phyloP scores from a whole-genome alignment of 2,113 vertebrate genomes.

The Orycteropus afer region DNA sequence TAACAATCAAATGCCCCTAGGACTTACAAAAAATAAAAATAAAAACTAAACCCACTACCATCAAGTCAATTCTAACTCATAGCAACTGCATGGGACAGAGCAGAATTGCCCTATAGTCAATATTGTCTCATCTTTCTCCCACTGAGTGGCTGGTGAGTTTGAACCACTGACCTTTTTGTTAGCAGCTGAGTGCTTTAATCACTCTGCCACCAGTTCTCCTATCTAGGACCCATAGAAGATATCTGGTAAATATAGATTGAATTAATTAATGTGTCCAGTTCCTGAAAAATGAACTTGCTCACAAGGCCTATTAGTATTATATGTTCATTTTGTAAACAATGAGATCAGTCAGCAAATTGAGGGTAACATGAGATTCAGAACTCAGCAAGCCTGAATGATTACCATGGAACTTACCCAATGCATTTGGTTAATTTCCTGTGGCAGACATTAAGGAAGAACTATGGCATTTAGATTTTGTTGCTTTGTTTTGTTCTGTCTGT shows the following conservation, averaged over 20 bases:
- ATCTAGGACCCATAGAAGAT: neutral
- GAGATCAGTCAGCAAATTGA: neutral
- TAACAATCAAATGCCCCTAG: too few relatives aligned
- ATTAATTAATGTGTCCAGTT: neutral
- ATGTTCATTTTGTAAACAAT: conserved; percentile 1
- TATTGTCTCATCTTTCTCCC: too few relatives aligned
- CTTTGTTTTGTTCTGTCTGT: conserved; percentile 4
- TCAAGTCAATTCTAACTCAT: too few relatives aligned
- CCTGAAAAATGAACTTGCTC: conserved; percentile 19
- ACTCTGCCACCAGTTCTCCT: too few relatives aligned
- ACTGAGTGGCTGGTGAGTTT: too few relatives aligned
- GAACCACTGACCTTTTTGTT: too few relatives aligned
- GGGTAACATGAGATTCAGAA: neutral
- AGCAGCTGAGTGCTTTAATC: too few relatives aligned
- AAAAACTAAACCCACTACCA: too few relatives aligned
- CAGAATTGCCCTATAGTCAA: too few relatives aligned
- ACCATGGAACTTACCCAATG: neutral
- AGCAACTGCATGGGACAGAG: too few relatives aligned
- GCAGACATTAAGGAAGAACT: conserved; percentile 8
- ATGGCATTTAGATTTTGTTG: conserved; percentile 12
- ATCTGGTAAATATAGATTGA: neutral
- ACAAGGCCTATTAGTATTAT: neutral
- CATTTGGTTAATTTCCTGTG: neutral
- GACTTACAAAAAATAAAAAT: too few relatives aligned
- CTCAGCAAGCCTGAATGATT: neutral